Evolutionary conservation across 2,797 vertebrate species (phyloP).

Genomic region (Lerista edwardsae): DNA sequence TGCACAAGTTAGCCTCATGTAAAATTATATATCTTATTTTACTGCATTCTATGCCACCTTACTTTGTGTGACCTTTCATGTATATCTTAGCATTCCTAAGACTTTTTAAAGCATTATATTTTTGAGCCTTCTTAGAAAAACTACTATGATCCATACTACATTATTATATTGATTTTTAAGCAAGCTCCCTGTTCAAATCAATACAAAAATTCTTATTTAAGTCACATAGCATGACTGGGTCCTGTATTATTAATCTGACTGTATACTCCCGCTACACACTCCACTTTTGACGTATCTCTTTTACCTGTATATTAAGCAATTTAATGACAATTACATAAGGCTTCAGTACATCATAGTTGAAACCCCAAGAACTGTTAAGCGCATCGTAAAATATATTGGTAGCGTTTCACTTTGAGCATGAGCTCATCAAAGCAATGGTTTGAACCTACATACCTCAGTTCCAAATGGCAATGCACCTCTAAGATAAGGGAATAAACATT

Average conservation of each 20-base stretch:
- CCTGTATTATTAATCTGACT: slow-evolving; percentile 9
- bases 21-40: too few species aligned
- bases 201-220: background rate
- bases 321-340: background rate
- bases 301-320: background rate
- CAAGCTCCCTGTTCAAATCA: slow-evolving; percentile 31
- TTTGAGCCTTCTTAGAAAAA: slow-evolving; percentile 10
- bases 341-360: slow-evolving; percentile 8
- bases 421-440: slow-evolving; percentile 20
- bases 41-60: too few species aligned
- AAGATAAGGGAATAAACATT: too few species aligned
- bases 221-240: background rate
- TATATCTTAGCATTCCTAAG: too few species aligned
- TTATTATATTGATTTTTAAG: slow-evolving; percentile 21
- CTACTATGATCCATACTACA: background rate
- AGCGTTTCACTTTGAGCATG: background rate
- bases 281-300: background rate
- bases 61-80: too few species aligned
- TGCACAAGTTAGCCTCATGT: too few species aligned
- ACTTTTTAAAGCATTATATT: slow-evolving; percentile 16
- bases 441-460: background rate
- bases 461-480: too few species aligned
- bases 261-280: slow-evolving; percentile 10
- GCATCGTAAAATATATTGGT: background rate
- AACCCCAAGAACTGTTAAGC: background rate